Percentiles rank a stretch among this genome's conserved stretches.
Conservation (phyloP, 2,888 invertebrate species). For the Alloplasta piceator region DNA sequence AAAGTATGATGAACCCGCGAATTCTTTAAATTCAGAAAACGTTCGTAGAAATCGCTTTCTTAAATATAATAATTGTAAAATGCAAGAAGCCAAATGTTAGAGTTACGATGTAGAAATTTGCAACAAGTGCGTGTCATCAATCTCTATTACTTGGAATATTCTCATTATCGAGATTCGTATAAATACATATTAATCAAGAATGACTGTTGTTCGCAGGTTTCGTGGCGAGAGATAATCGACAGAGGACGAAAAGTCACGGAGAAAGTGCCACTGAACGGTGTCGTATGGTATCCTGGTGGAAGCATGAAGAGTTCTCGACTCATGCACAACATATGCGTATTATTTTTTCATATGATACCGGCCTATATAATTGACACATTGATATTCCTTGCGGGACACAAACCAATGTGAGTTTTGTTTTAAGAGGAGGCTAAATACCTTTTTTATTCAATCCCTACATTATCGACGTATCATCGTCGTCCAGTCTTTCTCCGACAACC, state of each 20-base stretch:
- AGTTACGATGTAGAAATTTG: too few species aligned
- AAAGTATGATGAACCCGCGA: too few species aligned
- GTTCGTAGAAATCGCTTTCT: too few species aligned
- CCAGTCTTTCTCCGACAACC: too few species aligned
- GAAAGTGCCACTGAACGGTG: conserved; percentile 93
- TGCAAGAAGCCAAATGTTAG: too few species aligned
- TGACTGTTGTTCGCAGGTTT: conserved; percentile 83
- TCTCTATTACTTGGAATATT: too few species aligned
- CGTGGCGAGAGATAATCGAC: conserved; percentile 95
- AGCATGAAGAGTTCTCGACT: conserved; percentile 92
- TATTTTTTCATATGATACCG: conserved; percentile 96
- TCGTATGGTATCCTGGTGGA: conserved; percentile 94
- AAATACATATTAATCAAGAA: background rate
- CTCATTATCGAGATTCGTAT: background rate
- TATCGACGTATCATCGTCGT: too few species aligned
- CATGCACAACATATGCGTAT: conserved; percentile 91
- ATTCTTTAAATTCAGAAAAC: too few species aligned
- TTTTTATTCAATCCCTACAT: too few species aligned
- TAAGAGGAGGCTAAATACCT: too few species aligned
- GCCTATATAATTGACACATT: conserved; percentile 93
- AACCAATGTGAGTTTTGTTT: conserved; percentile 92
- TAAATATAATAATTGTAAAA: too few species aligned
- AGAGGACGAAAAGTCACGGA: conserved; percentile 91
- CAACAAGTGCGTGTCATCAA: too few species aligned
- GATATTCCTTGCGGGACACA: conserved; percentile 91